Conservation (phyloP, 2,797 vertebrate species). For the Nyctibius grandis region DNA sequence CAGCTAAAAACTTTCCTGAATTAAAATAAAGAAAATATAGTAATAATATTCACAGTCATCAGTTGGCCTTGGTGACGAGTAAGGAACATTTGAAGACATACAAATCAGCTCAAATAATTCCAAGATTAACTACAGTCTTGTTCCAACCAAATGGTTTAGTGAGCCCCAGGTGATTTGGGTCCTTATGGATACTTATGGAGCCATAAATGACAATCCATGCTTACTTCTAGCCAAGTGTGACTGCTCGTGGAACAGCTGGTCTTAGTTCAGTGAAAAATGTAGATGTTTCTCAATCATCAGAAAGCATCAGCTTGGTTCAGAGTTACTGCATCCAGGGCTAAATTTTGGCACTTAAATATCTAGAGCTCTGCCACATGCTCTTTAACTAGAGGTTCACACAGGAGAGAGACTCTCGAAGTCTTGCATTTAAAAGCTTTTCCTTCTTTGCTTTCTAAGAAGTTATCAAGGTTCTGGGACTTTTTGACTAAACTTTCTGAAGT, state of each 20-base stretch:
- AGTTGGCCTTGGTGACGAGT: background rate
- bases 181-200: background rate
- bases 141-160: background rate
- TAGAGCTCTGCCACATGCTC: background rate
- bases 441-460: conserved; percentile 1
- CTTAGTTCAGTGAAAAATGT: background rate
- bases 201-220: background rate
- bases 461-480: background rate
- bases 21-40: background rate
- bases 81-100: background rate
- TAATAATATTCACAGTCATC: background rate
- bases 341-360: background rate
- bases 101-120: background rate
- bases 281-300: background rate
- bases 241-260: background rate
- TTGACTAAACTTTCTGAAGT: background rate
- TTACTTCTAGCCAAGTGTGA: background rate
- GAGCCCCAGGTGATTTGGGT: background rate
- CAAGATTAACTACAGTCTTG: background rate
- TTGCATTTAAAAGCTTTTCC: background rate
- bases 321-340: background rate
- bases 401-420: background rate
- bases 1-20: background rate
- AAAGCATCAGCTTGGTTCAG: background rate
- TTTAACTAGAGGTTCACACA: background rate